Percentiles rank a stretch among this genome's conserved stretches.
phyloP scores from a whole-genome alignment of 2,797 vertebrate species.

The Salmo trutta region DNA sequence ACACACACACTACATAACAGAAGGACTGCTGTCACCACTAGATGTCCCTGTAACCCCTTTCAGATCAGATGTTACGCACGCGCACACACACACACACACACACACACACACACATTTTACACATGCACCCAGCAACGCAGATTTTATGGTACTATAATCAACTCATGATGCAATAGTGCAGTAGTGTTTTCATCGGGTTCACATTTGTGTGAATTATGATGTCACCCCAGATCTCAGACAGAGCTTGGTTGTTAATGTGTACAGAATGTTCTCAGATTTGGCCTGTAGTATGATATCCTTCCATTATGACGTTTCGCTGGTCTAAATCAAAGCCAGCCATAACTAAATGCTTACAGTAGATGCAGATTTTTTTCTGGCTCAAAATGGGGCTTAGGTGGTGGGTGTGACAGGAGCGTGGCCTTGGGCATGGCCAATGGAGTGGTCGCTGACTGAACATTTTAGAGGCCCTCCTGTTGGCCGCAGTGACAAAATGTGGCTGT shows the following conservation, averaged over 20 bases:
- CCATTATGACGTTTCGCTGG: neutral
- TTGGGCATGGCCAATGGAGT: no score
- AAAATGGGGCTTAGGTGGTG: no score
- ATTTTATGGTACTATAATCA: neutral
- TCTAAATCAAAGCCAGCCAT: neutral
- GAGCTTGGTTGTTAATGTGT: conserved; percentile 12
- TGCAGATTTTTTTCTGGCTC: no score
- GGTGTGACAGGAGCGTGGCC: no score
- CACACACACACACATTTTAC: neutral
- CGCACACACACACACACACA: conserved; percentile 13
- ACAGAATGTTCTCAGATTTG: conserved; percentile 41
- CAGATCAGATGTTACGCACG: neutral
- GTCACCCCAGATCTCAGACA: conserved; percentile 22
- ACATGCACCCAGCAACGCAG: neutral
- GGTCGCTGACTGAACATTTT: no score
- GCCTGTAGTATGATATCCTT: neutral
- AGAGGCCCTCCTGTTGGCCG: no score
- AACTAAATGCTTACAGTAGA: no score
- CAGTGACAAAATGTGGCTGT: no score
- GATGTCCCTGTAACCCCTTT: conserved; percentile 64
- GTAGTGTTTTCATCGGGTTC: conserved; percentile 32
- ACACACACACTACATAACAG: neutral
- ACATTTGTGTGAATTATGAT: conserved; percentile 27
- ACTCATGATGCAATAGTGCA: neutral
- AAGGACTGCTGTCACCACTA: conserved; percentile 57